phyloP scores from a whole-genome alignment of 2,113 vertebrate genomes.

The Peromyscus maniculatus region DNA sequence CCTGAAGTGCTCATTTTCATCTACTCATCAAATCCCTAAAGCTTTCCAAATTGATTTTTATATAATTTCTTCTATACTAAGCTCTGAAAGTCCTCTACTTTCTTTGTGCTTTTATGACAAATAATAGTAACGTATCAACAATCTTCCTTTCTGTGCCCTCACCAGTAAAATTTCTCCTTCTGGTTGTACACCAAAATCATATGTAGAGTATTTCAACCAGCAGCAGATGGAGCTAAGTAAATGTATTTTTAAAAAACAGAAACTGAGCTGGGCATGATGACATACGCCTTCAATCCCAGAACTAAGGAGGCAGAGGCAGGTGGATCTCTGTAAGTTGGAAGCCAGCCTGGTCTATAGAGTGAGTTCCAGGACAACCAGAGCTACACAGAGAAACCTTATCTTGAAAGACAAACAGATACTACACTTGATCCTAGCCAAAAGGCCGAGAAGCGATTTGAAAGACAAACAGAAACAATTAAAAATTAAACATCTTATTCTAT shows the following conservation, averaged over 20 bases:
- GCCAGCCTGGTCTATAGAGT: background rate
- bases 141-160: background rate
- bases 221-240: background rate
- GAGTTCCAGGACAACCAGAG: background rate
- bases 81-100: constrained; percentile 21
- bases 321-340: background rate
- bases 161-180: background rate
- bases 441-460: background rate
- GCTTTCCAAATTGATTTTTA: constrained; percentile 46
- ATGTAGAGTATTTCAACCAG: constrained; percentile 12
- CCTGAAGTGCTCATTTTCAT: constrained; percentile 2
- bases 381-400: background rate
- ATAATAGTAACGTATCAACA: background rate
- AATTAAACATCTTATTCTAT: background rate
- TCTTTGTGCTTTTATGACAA: constrained; percentile 56
- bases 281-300: background rate
- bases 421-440: too few relatives aligned
- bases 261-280: background rate
- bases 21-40: constrained; percentile 10
- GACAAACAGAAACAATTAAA: background rate
- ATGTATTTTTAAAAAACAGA: constrained; percentile 39
- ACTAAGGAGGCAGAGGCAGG: background rate
- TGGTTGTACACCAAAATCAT: background rate
- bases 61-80: constrained; percentile 61
- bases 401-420: background rate